phyloP scores from a whole-genome alignment of 1,140 invertebrate genomes.

The Caenorhabditis elegans region WBcel235 BX284606.5:6386001-6386500 shows the following conservation, averaged over 20 bases:
- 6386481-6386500: background rate
- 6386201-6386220: background rate
- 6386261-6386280: background rate
- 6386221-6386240: background rate
- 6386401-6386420: conserved; percentile 12
- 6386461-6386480: background rate
- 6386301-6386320: background rate
- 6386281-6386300: background rate
- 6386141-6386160: background rate
- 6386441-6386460: background rate
- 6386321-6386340: background rate
- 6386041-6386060: background rate
- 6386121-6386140: background rate
- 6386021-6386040: background rate
- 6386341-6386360: background rate
- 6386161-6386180: background rate
- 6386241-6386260: background rate
- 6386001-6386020: background rate
- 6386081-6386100: background rate
- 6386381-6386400: background rate
- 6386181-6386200: background rate
- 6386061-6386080: background rate
- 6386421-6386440: conserved; percentile 18
- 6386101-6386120: background rate
- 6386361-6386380: background rate